Conservation (phyloP, 2,888 invertebrate genomes). For the Temnothorax rugatulus region DNA sequence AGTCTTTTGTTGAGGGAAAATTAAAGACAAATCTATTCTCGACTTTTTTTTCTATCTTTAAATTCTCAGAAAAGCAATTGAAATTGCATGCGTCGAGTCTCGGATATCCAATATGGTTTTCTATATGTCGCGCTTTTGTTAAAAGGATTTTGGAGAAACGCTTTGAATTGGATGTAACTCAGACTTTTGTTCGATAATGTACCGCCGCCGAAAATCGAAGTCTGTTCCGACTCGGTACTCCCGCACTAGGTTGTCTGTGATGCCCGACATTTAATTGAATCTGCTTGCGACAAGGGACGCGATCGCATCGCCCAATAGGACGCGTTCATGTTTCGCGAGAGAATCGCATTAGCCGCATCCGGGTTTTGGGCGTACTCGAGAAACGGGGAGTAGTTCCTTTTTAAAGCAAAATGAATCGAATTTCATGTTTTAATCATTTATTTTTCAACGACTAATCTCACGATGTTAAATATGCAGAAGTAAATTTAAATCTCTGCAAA, state of each 20-base stretch:
- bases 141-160: background rate
- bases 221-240: slow-evolving; percentile 16
- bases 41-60: background rate
- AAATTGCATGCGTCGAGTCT: background rate
- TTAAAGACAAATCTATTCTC: background rate
- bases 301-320: slow-evolving; percentile 36
- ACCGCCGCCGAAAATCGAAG: slow-evolving; percentile 21
- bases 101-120: background rate
- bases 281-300: slow-evolving; percentile 44
- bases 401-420: slow-evolving; percentile 1
- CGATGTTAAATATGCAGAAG: slow-evolving; percentile 6
- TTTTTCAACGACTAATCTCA: background rate
- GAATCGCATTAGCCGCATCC: slow-evolving; percentile 25
- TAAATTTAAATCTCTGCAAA: background rate
- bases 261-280: slow-evolving; percentile 47
- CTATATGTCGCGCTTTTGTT: background rate
- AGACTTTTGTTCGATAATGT: slow-evolving; percentile 24
- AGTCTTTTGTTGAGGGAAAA: background rate
- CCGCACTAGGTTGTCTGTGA: slow-evolving; percentile 6
- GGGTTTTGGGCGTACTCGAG: background rate
- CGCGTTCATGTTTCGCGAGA: slow-evolving; percentile 27
- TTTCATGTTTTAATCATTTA: background rate
- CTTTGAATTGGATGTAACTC: background rate
- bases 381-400: background rate
- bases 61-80: background rate